Percentiles rank a stretch among this genome's conserved stretches.
phyloP scores from a whole-genome alignment of 2,113 vertebrate genomes.

The Parotia lawesii region DNA sequence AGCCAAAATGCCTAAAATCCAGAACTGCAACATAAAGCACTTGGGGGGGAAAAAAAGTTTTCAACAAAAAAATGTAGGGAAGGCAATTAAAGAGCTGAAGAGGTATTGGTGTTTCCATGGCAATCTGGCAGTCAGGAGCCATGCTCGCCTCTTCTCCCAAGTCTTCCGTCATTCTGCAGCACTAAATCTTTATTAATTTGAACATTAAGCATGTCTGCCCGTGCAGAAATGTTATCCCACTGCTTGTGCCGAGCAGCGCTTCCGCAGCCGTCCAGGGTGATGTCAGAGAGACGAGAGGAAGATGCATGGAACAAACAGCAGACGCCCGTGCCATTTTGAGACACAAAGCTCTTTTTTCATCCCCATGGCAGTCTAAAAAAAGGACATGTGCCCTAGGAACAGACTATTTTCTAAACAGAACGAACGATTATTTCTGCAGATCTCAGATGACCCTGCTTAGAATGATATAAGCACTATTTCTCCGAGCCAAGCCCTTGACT shows the following conservation, averaged over 20 bases:
- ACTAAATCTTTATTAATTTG: slow-evolving; percentile 46
- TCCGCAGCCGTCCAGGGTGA: neutral
- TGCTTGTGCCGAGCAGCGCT: neutral
- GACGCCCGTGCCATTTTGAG: slow-evolving; percentile 2
- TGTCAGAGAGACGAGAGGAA: neutral
- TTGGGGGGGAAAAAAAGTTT: neutral
- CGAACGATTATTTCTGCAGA: slow-evolving; percentile 14
- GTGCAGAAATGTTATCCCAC: neutral
- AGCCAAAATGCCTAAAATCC: neutral
- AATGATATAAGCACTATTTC: neutral
- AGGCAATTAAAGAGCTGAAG: slow-evolving; percentile 44
- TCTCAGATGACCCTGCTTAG: slow-evolving; percentile 1
- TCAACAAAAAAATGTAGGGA: neutral
- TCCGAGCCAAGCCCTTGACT: neutral
- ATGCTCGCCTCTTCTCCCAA: neutral
- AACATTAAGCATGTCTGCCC: neutral
- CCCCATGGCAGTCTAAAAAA: slow-evolving; percentile 35
- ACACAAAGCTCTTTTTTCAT: slow-evolving; percentile 62
- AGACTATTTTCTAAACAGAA: slow-evolving; percentile 57
- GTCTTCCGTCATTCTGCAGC: neutral
- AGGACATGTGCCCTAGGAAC: slow-evolving; percentile 61
- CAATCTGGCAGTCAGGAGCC: neutral
- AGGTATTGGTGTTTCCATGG: slow-evolving; percentile 52
- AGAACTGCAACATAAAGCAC: neutral
- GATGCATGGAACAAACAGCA: slow-evolving; percentile 13